Base-by-base conservation (phyloP, 2,797 vertebrate species). In the Sardinella longiceps region DNA sequence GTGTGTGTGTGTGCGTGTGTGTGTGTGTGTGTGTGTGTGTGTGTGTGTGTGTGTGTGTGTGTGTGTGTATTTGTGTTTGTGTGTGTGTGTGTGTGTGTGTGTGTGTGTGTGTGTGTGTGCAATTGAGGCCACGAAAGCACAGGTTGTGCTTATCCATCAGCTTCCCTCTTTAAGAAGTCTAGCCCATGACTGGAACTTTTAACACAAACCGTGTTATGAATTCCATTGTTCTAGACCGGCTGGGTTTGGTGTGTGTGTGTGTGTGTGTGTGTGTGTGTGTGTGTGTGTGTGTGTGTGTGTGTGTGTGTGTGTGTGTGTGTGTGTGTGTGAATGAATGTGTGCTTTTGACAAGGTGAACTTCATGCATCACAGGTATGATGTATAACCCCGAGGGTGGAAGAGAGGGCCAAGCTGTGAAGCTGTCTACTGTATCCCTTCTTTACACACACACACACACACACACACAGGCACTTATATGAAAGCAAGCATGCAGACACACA, bases 331-430 rank as follows among this genome's bases (percentile, higher is more conserved):
- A 39, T 60, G 48, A 88, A 89, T 93, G 93, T 92, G 91, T 90
- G 87, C 82, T 87, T 92, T 87, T 93, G 94, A 94, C 93, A 94
- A 92, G 94, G 91, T 94, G 93, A 94, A 94, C 94, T 94, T 95
- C 93, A 95, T 90, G 94, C 95, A 94, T 95, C 92, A 91, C 53
- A 87, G 92, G 81, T 89, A 91, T 92, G 93, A 94, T 92, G 90
- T 91, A 93, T 93, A 92, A 92, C 91, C 92, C 85, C 80, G 11
- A 37, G 63, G 63, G 63, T 37, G 30, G 14, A 33, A 70, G 0
- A 10, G 84, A 85, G 85, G 1, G 92, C 91, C 89, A 91, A 92
- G 53, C 39, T 28, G 43, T 84, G 82, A 88, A 80, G 83, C 81
- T 86, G 87, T 88, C 82, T 84, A 84, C 63, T 37, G 63, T 18